These are phyloP conservation scores for Streptopelia turtur DNA, from an alignment of 2,797 vertebrate species.

Conservation along the genomic window DNA sequence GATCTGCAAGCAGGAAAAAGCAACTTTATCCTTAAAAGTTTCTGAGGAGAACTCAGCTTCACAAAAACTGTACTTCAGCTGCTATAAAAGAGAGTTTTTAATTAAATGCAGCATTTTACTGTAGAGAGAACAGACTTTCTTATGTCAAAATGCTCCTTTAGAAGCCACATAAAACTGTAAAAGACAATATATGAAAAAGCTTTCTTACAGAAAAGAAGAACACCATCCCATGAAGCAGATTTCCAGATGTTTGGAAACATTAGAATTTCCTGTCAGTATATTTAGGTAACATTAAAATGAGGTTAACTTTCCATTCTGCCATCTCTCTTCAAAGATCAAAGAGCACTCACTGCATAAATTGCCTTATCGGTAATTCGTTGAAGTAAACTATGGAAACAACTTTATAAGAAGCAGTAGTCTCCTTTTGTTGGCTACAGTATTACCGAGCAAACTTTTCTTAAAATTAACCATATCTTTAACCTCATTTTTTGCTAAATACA, in stretches of 20 bases:
- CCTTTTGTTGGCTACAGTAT: slow-evolving; percentile 44
- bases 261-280: slow-evolving; percentile 78
- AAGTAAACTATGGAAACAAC: slow-evolving; percentile 69
- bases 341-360: slow-evolving; percentile 69
- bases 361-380: slow-evolving; percentile 70
- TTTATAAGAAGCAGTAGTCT: slow-evolving; percentile 70
- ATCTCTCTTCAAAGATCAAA: slow-evolving; percentile 77
- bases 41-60: slow-evolving; percentile 27
- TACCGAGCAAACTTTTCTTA: slow-evolving; percentile 47
- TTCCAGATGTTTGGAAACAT: slow-evolving; percentile 82
- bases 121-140: slow-evolving; percentile 57
- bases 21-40: slow-evolving; percentile 34
- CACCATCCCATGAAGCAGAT: slow-evolving; percentile 69
- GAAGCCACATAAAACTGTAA: slow-evolving; percentile 70
- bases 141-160: slow-evolving; percentile 73
- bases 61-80: slow-evolving; percentile 59
- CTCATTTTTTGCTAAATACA: background rate
- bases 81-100: slow-evolving; percentile 69
- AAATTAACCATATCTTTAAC: background rate
- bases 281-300: slow-evolving; percentile 80
- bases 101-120: slow-evolving; percentile 67
- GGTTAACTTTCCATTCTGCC: slow-evolving; percentile 79
- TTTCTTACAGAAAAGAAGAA: slow-evolving; percentile 71
- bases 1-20: slow-evolving; percentile 9
- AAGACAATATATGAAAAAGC: slow-evolving; percentile 69